phyloP scores from a whole-genome alignment of 37 sponge, comb jelly and placozoan genomes.

The Ianthella basta region DNA sequence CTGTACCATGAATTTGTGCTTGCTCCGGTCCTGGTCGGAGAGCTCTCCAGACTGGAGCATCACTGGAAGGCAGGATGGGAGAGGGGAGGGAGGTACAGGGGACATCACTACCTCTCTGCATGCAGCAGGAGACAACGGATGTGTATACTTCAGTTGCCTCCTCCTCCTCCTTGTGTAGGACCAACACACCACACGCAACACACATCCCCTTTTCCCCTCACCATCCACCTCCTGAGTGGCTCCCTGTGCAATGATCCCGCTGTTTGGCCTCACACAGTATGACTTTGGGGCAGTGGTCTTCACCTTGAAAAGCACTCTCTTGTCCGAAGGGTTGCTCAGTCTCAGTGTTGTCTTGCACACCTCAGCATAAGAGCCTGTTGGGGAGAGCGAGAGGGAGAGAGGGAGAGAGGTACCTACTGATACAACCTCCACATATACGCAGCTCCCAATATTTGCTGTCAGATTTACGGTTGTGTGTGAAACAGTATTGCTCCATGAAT shows the following conservation, averaged over 20 bases:
- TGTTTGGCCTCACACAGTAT: constrained; percentile 98
- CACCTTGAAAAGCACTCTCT: constrained; percentile 90
- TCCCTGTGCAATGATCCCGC: constrained; percentile 71
- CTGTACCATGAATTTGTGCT: constrained; percentile 99
- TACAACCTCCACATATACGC: not conserved
- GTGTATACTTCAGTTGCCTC: not conserved
- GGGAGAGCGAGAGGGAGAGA: not conserved
- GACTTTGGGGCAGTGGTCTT: constrained; percentile 97
- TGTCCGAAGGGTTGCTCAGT: constrained; percentile 73
- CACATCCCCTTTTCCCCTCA: constrained; percentile 41
- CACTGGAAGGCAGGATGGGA: constrained; percentile 38
- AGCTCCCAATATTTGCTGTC: too few species aligned
- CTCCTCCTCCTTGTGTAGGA: not conserved
- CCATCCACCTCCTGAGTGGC: constrained; percentile 72
- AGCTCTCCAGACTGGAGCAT: constrained; percentile 91
- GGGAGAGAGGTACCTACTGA: not conserved
- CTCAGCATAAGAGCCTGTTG: constrained; percentile 78
- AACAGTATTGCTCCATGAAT: too few species aligned
- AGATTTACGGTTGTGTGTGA: too few species aligned
- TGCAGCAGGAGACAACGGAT: not conserved
- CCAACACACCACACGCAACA: too few species aligned
- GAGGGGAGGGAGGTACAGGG: not conserved
- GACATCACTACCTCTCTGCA: not conserved
- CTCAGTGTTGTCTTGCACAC: constrained; percentile 75
- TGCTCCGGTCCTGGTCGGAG: constrained; percentile 51